phyloP scores from a whole-genome alignment of 2,113 vertebrate genomes.

The Platichthys stellatus region DNA sequence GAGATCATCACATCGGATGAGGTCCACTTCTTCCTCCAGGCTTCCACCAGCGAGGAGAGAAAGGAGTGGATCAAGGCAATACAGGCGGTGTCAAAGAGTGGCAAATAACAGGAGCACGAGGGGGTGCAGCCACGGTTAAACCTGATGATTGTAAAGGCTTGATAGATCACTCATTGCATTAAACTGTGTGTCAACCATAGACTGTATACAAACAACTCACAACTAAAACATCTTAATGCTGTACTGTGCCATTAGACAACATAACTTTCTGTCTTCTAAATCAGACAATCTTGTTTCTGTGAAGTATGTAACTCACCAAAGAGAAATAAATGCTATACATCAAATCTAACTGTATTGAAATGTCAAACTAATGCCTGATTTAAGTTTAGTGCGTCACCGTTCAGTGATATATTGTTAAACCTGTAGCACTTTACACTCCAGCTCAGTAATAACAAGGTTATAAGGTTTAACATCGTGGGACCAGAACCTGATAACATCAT shows the following conservation, averaged over 20 bases:
- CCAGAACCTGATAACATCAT: no score
- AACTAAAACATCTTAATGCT: background rate
- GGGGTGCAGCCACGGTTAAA: background rate
- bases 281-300: background rate
- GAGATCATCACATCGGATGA: conserved; percentile 98
- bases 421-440: no score
- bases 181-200: background rate
- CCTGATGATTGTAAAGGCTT: background rate
- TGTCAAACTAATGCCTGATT: no score
- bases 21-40: conserved; percentile 92
- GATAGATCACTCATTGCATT: background rate
- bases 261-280: background rate
- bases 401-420: no score
- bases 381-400: no score
- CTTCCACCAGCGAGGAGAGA: conserved; percentile 88
- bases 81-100: conserved; percentile 88
- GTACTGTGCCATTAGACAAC: background rate
- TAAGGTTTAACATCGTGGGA: no score
- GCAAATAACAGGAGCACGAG: conserved; percentile 83
- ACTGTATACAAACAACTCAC: background rate
- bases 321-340: no score
- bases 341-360: no score
- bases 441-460: no score
- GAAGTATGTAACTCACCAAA: background rate
- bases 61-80: conserved; percentile 96